Conservation (phyloP, 1,140 invertebrate species). For the Drosophila melanogaster region DNA sequence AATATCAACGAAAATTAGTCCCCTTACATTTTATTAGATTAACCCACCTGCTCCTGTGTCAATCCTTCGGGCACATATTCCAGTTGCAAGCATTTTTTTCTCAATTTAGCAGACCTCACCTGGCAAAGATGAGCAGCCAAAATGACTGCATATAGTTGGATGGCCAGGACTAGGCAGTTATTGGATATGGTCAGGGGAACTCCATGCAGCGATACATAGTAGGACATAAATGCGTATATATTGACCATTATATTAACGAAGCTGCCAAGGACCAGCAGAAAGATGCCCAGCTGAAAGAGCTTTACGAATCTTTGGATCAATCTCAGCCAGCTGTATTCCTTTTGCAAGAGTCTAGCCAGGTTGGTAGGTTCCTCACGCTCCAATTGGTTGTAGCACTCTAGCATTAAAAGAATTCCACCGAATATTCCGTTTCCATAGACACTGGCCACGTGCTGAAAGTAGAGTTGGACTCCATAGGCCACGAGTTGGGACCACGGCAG, state of each 20-base stretch:
- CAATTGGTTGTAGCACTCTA: constrained; percentile 41
- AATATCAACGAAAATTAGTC: no score
- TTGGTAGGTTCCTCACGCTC: not conserved
- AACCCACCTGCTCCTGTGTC: constrained; percentile 34
- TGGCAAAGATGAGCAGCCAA: constrained; percentile 65
- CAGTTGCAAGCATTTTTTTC: constrained; percentile 28
- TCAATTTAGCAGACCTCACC: constrained; percentile 27
- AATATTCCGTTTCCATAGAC: constrained; percentile 67
- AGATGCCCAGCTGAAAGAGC: constrained; percentile 60
- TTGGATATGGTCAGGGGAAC: constrained; percentile 74
- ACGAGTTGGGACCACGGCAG: constrained; percentile 57
- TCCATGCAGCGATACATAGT: constrained; percentile 64
- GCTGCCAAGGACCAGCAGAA: constrained; percentile 60
- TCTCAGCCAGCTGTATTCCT: constrained; percentile 25
- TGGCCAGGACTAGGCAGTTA: constrained; percentile 57
- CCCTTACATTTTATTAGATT: no score
- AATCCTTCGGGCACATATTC: constrained; percentile 38
- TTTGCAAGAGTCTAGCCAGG: not conserved
- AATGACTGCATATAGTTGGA: constrained; percentile 64
- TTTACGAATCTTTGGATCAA: constrained; percentile 27
- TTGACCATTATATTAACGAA: constrained; percentile 75
- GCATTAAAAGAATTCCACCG: constrained; percentile 50
- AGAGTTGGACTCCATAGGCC: constrained; percentile 60
- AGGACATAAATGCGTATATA: constrained; percentile 76
- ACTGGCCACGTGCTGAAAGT: constrained; percentile 69